Conservation (phyloP, 2,797 vertebrate genomes). For the Malurus leucopterus region DNA sequence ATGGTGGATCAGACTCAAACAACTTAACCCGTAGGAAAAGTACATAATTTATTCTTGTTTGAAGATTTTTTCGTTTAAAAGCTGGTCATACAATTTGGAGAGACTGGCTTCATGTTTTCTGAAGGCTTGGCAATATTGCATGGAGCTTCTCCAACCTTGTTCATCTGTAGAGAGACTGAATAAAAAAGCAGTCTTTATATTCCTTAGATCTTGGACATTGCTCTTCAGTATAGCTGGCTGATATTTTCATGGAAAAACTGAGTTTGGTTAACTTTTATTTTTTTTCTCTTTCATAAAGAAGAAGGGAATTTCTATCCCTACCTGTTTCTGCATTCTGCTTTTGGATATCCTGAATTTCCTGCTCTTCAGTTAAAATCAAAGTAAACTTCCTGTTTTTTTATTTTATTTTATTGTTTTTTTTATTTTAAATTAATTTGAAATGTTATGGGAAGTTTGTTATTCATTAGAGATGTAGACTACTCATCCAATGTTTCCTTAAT, state of each 20-base stretch:
- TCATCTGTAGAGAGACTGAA: not conserved
- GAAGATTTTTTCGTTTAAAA: not conserved
- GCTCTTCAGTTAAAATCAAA: not conserved
- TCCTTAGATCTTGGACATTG: not conserved
- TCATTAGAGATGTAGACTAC: not conserved
- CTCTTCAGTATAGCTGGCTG: not conserved
- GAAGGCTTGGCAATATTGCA: not conserved
- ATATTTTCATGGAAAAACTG: not conserved
- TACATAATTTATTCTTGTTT: not conserved
- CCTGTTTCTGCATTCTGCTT: not conserved
- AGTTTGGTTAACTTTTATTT: not conserved
- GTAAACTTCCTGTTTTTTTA: not conserved
- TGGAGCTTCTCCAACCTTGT: not conserved
- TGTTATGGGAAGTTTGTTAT: not conserved
- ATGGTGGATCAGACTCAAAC: not conserved
- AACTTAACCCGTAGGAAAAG: not conserved
- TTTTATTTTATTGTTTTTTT: not conserved
- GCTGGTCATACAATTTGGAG: not conserved
- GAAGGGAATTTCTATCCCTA: not conserved
- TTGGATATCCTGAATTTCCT: not conserved
- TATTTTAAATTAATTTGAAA: not conserved
- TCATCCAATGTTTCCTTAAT: not conserved
- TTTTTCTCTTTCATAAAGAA: not conserved
- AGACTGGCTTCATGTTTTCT: not conserved
- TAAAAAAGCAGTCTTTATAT: conserved; percentile 5